phyloP scores from a whole-genome alignment of 2,797 vertebrate species.

The Pachyuromys duprasi region DNA sequence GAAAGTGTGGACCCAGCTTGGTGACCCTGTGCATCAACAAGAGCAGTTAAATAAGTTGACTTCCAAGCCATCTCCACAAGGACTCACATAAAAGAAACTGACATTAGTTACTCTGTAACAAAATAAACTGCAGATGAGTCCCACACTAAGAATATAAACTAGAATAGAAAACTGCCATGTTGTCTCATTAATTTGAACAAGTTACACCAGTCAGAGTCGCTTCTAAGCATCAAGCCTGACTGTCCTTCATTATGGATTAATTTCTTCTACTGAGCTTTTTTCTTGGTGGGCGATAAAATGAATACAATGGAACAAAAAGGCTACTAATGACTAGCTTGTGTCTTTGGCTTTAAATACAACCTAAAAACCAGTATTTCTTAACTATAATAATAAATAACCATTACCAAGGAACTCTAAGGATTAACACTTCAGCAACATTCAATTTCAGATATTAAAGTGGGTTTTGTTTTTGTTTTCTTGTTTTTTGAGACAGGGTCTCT shows the following conservation, averaged over 20 bases:
- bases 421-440: slow-evolving; percentile 1
- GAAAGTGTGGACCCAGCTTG: not conserved
- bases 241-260: not conserved
- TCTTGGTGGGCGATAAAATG: not conserved
- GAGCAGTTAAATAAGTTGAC: not conserved
- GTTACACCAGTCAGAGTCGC: not conserved
- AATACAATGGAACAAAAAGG: not conserved
- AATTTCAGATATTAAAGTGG: slow-evolving; percentile 7
- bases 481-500: too few species aligned
- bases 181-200: slow-evolving; percentile 19
- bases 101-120: not conserved
- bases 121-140: not conserved
- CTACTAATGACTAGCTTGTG: not conserved
- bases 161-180: not conserved
- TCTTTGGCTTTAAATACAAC: not conserved
- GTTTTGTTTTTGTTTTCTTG: not conserved
- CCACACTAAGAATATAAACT: not conserved
- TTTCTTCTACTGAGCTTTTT: slow-evolving; percentile 16
- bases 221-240: not conserved
- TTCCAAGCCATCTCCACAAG: not conserved
- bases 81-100: not conserved
- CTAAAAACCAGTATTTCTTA: not conserved
- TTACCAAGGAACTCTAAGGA: slow-evolving; percentile 6
- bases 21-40: not conserved
- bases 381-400: not conserved